Evolutionary conservation across 1,140 invertebrate genomes (phyloP).

Genomic region (Drosophila equinoxialis): DNA sequence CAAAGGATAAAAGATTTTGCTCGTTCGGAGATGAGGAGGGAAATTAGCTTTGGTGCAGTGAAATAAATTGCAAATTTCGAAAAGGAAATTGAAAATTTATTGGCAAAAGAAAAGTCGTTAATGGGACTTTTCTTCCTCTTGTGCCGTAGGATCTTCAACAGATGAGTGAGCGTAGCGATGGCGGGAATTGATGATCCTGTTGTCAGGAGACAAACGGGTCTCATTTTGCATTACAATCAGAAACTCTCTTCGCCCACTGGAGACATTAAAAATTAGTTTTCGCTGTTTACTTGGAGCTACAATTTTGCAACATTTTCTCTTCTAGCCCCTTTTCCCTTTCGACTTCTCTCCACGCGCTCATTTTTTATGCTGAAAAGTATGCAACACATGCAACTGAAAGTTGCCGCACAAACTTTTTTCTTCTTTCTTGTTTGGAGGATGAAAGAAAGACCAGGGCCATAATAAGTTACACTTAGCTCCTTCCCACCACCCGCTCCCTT

Average conservation of each 20-base stretch:
- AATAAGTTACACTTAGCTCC: constrained; percentile 53
- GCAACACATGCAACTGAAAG: constrained; percentile 70
- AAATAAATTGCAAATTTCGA: constrained; percentile 66
- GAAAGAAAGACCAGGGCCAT: constrained; percentile 8
- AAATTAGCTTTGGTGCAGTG: constrained; percentile 56
- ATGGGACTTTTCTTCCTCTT: background rate
- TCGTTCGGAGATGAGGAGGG: background rate
- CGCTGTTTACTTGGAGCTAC: constrained; percentile 46
- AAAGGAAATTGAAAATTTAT: constrained; percentile 71
- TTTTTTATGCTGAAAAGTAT: constrained; percentile 39
- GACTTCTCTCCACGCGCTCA: constrained; percentile 17
- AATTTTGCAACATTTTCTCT: constrained; percentile 40
- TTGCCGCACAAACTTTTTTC: constrained; percentile 53
- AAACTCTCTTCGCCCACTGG: background rate
- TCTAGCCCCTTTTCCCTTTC: constrained; percentile 16
- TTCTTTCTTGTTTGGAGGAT: constrained; percentile 6
- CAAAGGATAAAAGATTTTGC: constrained; percentile 2
- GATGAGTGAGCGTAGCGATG: constrained; percentile 9
- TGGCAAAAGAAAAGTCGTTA: constrained; percentile 48
- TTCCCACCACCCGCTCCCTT: background rate
- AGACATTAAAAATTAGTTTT: constrained; percentile 65
- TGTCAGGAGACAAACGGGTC: constrained; percentile 51
- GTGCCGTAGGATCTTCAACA: background rate
- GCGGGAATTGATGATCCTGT: constrained; percentile 43
- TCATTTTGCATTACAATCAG: constrained; percentile 53